Evolutionary conservation across 2,113 vertebrate genomes (phyloP).

Genomic region (Gopherus flavomarginatus): DNA sequence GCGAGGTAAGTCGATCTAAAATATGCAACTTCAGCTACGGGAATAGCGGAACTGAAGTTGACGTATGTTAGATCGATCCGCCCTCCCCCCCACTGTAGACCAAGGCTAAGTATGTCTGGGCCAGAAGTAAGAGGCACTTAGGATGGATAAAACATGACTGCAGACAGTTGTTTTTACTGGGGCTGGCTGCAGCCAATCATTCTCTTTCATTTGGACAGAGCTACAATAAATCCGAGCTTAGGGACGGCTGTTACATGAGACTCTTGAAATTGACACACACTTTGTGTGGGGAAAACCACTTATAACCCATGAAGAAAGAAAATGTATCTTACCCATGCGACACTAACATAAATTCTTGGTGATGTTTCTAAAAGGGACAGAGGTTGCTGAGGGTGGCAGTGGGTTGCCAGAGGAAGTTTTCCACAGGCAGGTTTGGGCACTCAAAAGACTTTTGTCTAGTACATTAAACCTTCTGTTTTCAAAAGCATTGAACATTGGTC

Average conservation of each 20-base stretch:
- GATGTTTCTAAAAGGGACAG: background rate
- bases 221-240: background rate
- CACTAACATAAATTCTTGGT: background rate
- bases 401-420: background rate
- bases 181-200: too few relatives aligned
- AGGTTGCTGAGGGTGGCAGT: background rate
- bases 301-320: background rate
- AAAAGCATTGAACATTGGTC: background rate
- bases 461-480: background rate
- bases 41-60: too few relatives aligned
- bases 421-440: background rate
- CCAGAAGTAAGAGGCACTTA: background rate
- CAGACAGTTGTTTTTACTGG: too few relatives aligned
- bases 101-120: background rate
- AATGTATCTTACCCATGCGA: background rate
- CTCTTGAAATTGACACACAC: background rate
- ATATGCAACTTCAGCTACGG: too few relatives aligned
- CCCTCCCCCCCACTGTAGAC: too few relatives aligned
- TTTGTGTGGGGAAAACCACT: background rate
- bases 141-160: too few relatives aligned
- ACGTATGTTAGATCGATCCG: too few relatives aligned
- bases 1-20: too few relatives aligned
- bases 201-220: too few relatives aligned
- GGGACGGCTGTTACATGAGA: background rate
- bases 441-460: background rate